Conservation (phyloP, 2,797 vertebrate genomes). For the Nannoperca obscura region DNA sequence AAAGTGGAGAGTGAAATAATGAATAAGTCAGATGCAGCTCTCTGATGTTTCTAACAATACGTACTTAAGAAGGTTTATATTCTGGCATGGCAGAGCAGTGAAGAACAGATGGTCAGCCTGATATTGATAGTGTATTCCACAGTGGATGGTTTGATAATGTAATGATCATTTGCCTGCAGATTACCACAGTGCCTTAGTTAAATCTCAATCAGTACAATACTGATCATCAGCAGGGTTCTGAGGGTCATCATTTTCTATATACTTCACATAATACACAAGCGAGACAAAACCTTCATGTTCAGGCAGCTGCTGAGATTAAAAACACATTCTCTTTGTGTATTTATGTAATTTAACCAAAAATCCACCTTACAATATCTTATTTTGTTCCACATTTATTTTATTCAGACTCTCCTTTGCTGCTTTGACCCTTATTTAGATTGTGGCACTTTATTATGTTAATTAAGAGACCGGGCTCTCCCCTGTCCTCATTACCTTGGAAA, state of each 20-base stretch:
- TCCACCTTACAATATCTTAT: not conserved
- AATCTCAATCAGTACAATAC: not conserved
- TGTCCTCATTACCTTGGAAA: conserved; percentile 50
- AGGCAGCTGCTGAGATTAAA: not conserved
- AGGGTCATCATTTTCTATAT: conserved; percentile 2
- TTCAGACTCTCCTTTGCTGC: conserved; percentile 3
- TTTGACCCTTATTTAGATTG: conserved; percentile 27
- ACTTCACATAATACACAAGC: not conserved
- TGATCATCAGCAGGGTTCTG: not conserved
- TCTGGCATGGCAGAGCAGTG: not conserved
- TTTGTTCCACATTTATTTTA: not conserved
- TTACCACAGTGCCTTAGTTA: not conserved
- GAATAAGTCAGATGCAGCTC: not conserved
- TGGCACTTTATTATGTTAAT: conserved; percentile 51
- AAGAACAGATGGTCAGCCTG: not conserved
- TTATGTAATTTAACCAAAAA: conserved; percentile 2
- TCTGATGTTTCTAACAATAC: not conserved
- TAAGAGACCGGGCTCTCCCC: conserved; percentile 35
- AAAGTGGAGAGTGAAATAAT: not conserved
- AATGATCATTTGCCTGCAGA: not conserved
- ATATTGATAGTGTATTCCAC: not conserved
- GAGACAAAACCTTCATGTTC: not conserved
- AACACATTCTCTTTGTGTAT: not conserved
- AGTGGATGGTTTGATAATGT: not conserved
- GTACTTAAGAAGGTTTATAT: not conserved